A percentile compares a stretch with the other conserved stretches of the same genome.
Conservation (phyloP, 1,140 invertebrate genomes). For the Lethrus apterus region DNA sequence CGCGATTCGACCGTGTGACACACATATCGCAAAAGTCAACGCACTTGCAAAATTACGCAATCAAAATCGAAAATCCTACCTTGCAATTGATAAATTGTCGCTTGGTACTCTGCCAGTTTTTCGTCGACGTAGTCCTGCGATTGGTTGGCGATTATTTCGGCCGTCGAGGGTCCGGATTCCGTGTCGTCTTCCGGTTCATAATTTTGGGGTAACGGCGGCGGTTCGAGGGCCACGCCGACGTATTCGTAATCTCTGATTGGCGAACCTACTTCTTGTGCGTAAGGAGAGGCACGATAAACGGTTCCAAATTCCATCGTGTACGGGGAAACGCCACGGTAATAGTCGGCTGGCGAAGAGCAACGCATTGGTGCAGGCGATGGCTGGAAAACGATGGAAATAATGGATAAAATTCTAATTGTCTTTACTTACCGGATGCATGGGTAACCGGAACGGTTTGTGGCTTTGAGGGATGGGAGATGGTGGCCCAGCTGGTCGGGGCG, state of each 20-base stretch:
- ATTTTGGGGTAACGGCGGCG: conserved; percentile 46
- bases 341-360: conserved; percentile 22
- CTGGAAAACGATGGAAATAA: too few species aligned
- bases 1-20: too few species aligned
- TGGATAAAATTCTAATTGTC: too few species aligned
- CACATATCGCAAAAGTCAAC: too few species aligned
- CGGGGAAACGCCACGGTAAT: conserved; percentile 41
- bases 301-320: too few species aligned
- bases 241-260: conserved; percentile 50
- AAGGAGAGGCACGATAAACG: conserved; percentile 53
- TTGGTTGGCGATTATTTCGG: conserved; percentile 86
- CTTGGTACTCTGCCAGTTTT: conserved; percentile 86
- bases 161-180: conserved; percentile 70
- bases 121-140: conserved; percentile 92
- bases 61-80: too few species aligned
- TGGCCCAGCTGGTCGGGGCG: conserved; percentile 40
- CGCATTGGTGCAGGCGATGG: conserved; percentile 36
- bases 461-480: conserved; percentile 43
- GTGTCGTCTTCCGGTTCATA: conserved; percentile 50
- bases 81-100: conserved; percentile 82
- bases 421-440: conserved; percentile 42
- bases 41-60: too few species aligned
- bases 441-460: conserved; percentile 39
- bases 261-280: conserved; percentile 56
- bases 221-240: conserved; percentile 62